Conservation (phyloP, 2,113 vertebrate species). For the Hypocryptadius cinnamomeus region DNA sequence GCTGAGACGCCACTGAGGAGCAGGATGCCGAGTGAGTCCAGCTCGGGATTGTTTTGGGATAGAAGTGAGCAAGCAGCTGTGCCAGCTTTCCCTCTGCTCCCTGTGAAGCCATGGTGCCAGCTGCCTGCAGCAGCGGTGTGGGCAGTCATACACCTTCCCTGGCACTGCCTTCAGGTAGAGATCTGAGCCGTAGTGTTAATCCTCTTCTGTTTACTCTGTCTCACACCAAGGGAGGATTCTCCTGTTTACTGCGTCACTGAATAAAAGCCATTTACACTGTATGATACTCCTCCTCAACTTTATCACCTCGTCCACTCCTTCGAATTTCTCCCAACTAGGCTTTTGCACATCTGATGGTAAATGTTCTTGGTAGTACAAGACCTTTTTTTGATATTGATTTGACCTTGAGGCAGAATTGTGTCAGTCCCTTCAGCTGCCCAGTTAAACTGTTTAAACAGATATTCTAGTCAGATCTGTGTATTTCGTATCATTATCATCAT, state of each 20-base stretch:
- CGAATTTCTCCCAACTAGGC: neutral
- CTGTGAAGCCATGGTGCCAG: fast-evolving
- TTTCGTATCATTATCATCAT: neutral
- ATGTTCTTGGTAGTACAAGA: neutral
- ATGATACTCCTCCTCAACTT: neutral
- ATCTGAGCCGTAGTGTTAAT: neutral
- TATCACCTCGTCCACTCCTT: neutral
- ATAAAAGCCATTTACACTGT: neutral
- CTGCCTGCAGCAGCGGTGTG: neutral
- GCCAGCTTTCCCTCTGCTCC: neutral
- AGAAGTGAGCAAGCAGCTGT: neutral
- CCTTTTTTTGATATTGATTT: neutral
- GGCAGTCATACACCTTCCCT: neutral
- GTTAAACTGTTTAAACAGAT: neutral
- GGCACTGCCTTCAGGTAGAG: neutral
- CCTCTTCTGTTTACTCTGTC: neutral
- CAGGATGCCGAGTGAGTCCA: neutral
- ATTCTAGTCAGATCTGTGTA: neutral
- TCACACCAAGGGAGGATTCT: neutral
- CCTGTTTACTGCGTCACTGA: neutral
- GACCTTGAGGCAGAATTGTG: neutral
- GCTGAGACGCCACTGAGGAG: neutral
- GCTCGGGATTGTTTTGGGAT: neutral
- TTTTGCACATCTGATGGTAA: neutral
- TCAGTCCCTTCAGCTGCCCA: neutral